phyloP scores from a whole-genome alignment of 2,113 vertebrate species.

The Columba janthina region DNA sequence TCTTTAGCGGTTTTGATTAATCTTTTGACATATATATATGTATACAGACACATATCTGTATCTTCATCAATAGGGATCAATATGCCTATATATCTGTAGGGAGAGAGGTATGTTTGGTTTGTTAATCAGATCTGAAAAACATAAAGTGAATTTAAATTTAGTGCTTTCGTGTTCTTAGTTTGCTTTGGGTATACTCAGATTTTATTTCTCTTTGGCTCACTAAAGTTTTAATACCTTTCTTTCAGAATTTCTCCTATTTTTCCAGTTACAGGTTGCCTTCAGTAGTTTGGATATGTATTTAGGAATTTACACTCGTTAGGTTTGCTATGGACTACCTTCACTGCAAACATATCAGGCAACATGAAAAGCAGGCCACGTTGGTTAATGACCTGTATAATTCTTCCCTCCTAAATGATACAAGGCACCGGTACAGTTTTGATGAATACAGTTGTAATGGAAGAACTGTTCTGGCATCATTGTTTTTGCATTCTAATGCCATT shows the following conservation, averaged over 20 bases:
- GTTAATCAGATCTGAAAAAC: not conserved
- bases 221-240: not conserved
- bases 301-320: not conserved
- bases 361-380: not conserved
- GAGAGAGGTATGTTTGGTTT: not conserved
- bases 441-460: not conserved
- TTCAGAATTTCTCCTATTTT: not conserved
- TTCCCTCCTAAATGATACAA: not conserved
- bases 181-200: not conserved
- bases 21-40: not conserved
- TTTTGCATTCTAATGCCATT: not conserved
- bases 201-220: not conserved
- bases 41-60: no score
- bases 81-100: not conserved
- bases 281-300: not conserved
- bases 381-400: not conserved
- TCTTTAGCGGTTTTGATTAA: not conserved
- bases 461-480: not conserved
- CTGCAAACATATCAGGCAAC: not conserved
- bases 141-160: not conserved
- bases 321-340: not conserved
- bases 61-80: not conserved
- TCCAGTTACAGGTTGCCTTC: not conserved
- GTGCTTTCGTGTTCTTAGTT: not conserved
- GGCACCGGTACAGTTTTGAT: not conserved